These are phyloP conservation scores for Parasteatoda tepidariorum DNA, from an alignment of 1,140 invertebrate genomes.

Conservation along the genomic window DNA sequence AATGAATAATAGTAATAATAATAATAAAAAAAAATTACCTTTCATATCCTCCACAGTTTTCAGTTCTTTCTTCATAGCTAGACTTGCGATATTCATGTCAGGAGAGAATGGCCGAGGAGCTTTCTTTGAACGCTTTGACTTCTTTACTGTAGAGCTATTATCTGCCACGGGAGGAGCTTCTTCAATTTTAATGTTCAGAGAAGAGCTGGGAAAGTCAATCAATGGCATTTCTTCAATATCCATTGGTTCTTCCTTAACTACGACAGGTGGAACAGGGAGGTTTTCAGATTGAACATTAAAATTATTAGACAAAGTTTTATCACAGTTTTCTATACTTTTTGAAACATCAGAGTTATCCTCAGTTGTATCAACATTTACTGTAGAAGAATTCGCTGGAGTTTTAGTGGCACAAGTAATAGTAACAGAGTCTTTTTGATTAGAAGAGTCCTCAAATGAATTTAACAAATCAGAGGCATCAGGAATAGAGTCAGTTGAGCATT, in stretches of 20 bases:
- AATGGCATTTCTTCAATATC: not conserved
- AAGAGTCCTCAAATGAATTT: too few species aligned
- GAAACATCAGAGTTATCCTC: not conserved
- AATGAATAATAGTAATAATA: too few species aligned
- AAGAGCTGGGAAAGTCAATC: too few species aligned
- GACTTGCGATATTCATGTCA: too few species aligned
- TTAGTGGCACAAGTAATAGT: not conserved
- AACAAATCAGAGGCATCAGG: not conserved
- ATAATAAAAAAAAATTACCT: too few species aligned
- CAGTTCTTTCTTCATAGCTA: too few species aligned
- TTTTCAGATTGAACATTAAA: not conserved
- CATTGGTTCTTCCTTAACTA: not conserved
- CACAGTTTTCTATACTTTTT: too few species aligned
- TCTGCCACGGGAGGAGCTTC: not conserved
- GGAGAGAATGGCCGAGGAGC: too few species aligned
- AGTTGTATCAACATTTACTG: not conserved
- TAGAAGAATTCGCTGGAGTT: not conserved
- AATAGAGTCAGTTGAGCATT: conserved; percentile 9
- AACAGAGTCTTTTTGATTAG: not conserved
- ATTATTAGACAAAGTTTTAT: too few species aligned
- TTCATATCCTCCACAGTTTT: too few species aligned
- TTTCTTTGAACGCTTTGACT: too few species aligned
- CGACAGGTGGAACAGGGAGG: not conserved
- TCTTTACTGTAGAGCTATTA: not conserved
- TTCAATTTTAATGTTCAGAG: not conserved